Conservation (phyloP, 1,140 invertebrate genomes). For the Drosophila repletoides region DNA sequence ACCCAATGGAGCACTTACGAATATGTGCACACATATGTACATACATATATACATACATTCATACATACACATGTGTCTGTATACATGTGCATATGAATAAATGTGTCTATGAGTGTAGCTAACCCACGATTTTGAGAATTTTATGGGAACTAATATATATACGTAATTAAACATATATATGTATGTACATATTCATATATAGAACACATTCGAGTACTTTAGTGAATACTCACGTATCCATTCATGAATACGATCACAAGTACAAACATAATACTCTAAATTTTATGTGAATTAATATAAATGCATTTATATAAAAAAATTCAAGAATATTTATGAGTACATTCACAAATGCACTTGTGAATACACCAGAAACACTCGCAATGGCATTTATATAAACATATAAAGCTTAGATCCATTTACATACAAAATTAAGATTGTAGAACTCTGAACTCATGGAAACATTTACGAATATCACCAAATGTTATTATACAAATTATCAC, state of each 20-base stretch:
- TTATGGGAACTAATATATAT: neutral
- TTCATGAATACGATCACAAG: neutral
- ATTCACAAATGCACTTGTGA: neutral
- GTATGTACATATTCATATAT: neutral
- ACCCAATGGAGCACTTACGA: no score
- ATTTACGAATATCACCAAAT: no score
- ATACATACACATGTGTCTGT: slow-evolving; percentile 33
- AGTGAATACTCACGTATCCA: neutral
- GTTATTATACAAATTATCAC: no score
- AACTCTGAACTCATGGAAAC: no score
- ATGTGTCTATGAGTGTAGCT: neutral
- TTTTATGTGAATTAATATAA: no score
- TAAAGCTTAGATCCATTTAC: no score
- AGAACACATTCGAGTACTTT: neutral
- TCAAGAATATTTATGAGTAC: neutral
- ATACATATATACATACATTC: neutral
- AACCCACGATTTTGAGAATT: neutral
- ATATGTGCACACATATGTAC: no score
- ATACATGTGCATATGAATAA: slow-evolving; percentile 31
- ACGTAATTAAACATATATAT: neutral
- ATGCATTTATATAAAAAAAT: neutral
- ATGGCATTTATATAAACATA: no score
- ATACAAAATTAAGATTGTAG: no score
- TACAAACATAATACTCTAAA: neutral
- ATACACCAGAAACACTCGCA: no score